These are phyloP conservation scores for Poecilobothrus nobilitatus DNA, from an alignment of 2,888 invertebrate genomes.

Conservation along the genomic window DNA sequence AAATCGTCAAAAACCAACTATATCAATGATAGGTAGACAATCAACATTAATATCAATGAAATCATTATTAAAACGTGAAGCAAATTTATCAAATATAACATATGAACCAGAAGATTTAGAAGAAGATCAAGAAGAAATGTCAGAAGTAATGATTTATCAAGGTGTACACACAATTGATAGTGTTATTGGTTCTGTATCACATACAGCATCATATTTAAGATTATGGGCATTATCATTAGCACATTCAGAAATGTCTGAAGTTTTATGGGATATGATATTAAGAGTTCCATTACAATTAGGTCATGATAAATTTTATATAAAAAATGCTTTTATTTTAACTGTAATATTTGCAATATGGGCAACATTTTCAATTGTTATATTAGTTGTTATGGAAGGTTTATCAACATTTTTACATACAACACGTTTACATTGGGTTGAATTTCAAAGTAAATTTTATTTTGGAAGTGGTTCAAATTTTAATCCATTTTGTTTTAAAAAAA, in stretches of 20 bases:
- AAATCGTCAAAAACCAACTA: slow-evolving; percentile 31
- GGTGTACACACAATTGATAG: slow-evolving; percentile 58
- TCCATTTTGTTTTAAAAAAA: slow-evolving; percentile 72
- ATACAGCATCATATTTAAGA: slow-evolving; percentile 96
- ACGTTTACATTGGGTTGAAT: slow-evolving; percentile 95
- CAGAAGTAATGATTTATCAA: slow-evolving; percentile 73
- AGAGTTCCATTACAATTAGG: slow-evolving; percentile 56
- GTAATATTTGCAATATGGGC: slow-evolving; percentile 82
- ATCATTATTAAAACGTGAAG: no score
- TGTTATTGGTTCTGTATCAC: slow-evolving; percentile 87
- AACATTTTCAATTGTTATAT: slow-evolving; percentile 80
- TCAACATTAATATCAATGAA: no score
- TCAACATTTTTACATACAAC: slow-evolving; percentile 99
- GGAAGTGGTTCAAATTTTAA: slow-evolving; percentile 71
- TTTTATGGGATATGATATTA: slow-evolving; percentile 90
- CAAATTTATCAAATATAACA: background rate
- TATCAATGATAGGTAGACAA: slow-evolving; percentile 30
- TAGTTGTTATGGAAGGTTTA: slow-evolving; percentile 97
- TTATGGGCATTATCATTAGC: slow-evolving; percentile 97
- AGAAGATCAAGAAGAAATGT: slow-evolving; percentile 56
- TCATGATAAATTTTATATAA: slow-evolving; percentile 37
- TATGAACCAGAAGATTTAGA: slow-evolving; percentile 44
- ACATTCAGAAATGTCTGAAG: slow-evolving; percentile 84
- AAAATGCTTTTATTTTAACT: slow-evolving; percentile 49
- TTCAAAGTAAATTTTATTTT: slow-evolving; percentile 88